phyloP scores from a whole-genome alignment of 1,140 invertebrate genomes.

The Lepidurus couesii region DNA sequence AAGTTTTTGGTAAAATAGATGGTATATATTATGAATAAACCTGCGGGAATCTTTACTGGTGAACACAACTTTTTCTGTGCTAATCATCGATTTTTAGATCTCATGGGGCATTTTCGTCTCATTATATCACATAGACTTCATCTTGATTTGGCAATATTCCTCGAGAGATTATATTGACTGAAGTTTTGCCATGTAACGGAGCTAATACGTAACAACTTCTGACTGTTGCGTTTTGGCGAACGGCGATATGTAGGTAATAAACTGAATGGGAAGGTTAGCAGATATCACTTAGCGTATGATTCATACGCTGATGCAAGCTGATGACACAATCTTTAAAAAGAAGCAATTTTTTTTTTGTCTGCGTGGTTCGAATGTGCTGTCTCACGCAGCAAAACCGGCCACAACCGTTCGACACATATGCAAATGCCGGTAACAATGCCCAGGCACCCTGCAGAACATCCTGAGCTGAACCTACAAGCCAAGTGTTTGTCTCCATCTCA shows the following conservation, averaged over 20 bases:
- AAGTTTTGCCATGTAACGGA: no score
- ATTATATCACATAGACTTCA: no score
- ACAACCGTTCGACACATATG: slow-evolving; percentile 4
- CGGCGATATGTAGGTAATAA: background rate
- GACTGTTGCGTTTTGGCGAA: background rate
- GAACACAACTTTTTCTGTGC: background rate
- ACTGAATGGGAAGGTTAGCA: background rate
- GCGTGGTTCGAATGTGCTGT: background rate
- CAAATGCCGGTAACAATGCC: slow-evolving; percentile 6
- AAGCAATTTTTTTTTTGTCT: background rate
- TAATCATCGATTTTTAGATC: background rate
- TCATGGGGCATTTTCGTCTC: no score
- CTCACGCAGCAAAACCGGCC: background rate
- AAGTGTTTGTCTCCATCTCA: background rate
- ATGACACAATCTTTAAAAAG: background rate
- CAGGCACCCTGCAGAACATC: background rate
- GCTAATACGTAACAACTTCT: no score
- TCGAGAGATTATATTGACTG: no score
- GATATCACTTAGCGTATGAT: background rate
- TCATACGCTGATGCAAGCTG: background rate
- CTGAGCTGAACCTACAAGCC: background rate
- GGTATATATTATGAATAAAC: slow-evolving; percentile 19
- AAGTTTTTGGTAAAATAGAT: slow-evolving; percentile 19
- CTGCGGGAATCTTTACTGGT: background rate
- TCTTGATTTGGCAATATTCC: no score